Evolutionary conservation across 2,113 vertebrate genomes (phyloP).

Genomic region (Coracopsis vasa): DNA sequence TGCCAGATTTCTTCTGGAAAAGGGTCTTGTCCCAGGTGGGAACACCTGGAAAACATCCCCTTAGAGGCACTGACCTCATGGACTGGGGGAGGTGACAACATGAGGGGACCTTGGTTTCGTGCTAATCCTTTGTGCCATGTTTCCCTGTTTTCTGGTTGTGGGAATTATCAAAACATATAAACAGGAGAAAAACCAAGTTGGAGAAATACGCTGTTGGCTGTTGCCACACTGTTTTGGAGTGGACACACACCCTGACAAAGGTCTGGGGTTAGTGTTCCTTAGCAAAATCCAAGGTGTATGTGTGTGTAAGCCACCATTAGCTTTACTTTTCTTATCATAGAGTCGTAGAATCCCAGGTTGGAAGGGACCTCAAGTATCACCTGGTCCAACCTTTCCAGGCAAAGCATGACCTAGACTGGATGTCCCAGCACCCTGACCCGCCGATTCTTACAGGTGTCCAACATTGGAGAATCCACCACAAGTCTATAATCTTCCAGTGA

Average conservation of each 20-base stretch:
- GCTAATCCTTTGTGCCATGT: background rate
- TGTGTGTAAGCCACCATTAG: too few relatives aligned
- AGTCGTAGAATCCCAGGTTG: background rate
- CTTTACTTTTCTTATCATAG: background rate
- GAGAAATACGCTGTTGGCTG: background rate
- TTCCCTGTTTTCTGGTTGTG: background rate
- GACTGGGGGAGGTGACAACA: background rate
- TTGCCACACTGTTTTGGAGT: background rate
- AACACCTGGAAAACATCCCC: accelerated
- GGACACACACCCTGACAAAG: background rate
- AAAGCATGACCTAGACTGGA: background rate
- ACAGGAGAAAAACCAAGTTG: background rate
- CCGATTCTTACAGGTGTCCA: background rate
- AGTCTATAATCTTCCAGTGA: background rate
- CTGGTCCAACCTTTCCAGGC: background rate
- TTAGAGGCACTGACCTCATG: accelerated
- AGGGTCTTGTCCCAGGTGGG: background rate
- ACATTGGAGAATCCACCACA: background rate
- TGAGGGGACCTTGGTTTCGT: accelerated
- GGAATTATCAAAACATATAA: background rate
- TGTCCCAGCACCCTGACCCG: background rate
- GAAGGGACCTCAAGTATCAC: background rate
- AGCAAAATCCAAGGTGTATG: background rate
- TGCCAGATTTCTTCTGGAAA: background rate
- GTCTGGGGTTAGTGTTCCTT: background rate